phyloP scores from a whole-genome alignment of 2,113 vertebrate genomes.

The Ia io region DNA sequence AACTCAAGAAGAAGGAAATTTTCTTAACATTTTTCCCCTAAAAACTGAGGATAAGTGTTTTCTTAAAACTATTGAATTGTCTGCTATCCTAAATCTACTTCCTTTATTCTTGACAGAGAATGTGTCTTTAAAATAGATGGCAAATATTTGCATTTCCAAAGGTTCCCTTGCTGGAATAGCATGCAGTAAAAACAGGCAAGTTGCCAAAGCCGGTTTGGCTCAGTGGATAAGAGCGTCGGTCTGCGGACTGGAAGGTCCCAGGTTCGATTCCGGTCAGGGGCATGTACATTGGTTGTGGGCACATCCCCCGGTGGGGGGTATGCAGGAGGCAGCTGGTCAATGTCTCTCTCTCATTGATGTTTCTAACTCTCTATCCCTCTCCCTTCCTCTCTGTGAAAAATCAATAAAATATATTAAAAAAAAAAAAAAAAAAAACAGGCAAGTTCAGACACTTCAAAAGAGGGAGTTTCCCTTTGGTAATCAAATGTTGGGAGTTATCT shows the following conservation, averaged over 20 bases:
- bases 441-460: background rate
- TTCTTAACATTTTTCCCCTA: background rate
- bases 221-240: too few relatives aligned
- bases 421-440: background rate
- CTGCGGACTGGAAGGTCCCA: too few relatives aligned
- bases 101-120: background rate
- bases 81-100: background rate
- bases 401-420: too few relatives aligned
- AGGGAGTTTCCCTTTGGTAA: background rate
- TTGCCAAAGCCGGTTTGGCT: too few relatives aligned
- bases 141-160: background rate
- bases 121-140: background rate
- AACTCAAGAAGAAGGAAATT: background rate
- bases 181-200: background rate
- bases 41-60: background rate
- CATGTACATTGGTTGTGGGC: too few relatives aligned
- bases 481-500: background rate
- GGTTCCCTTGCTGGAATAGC: background rate
- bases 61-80: background rate
- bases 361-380: too few relatives aligned
- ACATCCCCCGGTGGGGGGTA: too few relatives aligned
- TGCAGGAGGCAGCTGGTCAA: too few relatives aligned
- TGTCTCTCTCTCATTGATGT: too few relatives aligned
- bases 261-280: too few relatives aligned
- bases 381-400: too few relatives aligned